Conservation (phyloP, 2,797 vertebrate genomes). For the Smutsia temminckii region DNA sequence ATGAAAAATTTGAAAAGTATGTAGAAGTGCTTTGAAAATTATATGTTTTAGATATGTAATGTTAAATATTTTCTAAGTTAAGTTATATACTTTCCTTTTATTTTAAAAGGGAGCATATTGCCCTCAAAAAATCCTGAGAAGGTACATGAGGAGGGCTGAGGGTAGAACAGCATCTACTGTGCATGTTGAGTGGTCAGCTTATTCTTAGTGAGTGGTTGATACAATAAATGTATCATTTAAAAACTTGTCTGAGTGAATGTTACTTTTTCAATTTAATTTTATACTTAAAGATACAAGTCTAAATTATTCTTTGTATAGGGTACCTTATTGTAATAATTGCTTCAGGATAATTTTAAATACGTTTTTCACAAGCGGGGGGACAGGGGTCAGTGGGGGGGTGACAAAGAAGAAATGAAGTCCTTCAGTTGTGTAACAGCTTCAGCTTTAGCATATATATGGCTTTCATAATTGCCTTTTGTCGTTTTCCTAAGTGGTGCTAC, state of each 20-base stretch:
- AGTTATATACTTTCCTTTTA: neutral
- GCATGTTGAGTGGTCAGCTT: neutral
- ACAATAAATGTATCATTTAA: neutral
- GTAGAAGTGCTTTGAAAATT: neutral
- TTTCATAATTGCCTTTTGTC: neutral
- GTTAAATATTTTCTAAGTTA: neutral
- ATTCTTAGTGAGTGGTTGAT: neutral
- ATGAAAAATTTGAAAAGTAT: neutral
- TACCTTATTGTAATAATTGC: neutral
- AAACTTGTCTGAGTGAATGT: neutral
- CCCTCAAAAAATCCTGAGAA: neutral
- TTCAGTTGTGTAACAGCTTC: neutral
- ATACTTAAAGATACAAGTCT: neutral
- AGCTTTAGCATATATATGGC: neutral
- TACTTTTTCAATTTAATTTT: neutral
- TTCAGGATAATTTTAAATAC: neutral
- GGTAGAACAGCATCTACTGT: neutral
- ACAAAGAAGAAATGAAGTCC: neutral
- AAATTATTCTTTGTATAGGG: neutral
- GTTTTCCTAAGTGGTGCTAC: conserved; percentile 94
- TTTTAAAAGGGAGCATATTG: neutral
- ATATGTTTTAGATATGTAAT: neutral
- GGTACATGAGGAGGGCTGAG: neutral
- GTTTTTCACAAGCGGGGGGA: neutral
- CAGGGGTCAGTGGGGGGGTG: too few relatives aligned